A percentile compares a stretch with the other conserved stretches of the same genome.
These are phyloP conservation scores for Ophiothrix spiculata DNA, from an alignment of 35 echinoderm and acorn worm species.

Conservation along the genomic window DNA sequence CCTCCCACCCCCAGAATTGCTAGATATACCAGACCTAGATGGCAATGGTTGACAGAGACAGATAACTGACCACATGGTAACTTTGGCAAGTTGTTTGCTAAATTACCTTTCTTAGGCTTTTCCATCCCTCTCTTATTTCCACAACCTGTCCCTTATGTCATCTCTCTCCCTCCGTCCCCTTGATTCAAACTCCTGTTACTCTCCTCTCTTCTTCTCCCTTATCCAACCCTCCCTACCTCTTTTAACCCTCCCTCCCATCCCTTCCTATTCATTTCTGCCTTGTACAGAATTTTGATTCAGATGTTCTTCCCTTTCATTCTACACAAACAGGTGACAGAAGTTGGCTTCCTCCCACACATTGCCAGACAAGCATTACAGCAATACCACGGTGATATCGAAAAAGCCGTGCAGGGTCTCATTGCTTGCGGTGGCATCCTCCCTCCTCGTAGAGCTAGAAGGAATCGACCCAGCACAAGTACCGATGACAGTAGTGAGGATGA, in stretches of 20 bases:
- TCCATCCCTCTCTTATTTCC: too few species aligned
- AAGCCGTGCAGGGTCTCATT: conserved; percentile 63
- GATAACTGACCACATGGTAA: too few species aligned
- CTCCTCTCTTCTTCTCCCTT: not conserved
- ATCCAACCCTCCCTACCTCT: not conserved
- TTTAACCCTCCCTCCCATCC: not conserved
- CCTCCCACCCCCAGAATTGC: too few species aligned
- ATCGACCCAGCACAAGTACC: not conserved
- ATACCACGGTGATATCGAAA: conserved; percentile 29
- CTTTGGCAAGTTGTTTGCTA: too few species aligned
- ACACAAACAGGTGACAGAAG: not conserved
- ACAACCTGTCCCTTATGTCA: not conserved
- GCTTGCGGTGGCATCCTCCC: conserved; percentile 60
- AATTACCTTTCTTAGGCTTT: too few species aligned
- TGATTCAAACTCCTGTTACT: not conserved
- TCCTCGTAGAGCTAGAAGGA: not conserved
- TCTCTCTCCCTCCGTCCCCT: not conserved
- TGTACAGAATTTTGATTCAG: not conserved
- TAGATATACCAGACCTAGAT: too few species aligned
- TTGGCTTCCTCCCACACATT: not conserved
- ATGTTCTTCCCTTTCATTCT: not conserved
- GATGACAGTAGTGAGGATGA: conserved; percentile 4
- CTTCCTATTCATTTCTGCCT: not conserved
- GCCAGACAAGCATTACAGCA: not conserved
- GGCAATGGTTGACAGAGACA: too few species aligned